Base-by-base conservation (phyloP, 2,113 vertebrate species). In the Calyptomena viridis region DNA sequence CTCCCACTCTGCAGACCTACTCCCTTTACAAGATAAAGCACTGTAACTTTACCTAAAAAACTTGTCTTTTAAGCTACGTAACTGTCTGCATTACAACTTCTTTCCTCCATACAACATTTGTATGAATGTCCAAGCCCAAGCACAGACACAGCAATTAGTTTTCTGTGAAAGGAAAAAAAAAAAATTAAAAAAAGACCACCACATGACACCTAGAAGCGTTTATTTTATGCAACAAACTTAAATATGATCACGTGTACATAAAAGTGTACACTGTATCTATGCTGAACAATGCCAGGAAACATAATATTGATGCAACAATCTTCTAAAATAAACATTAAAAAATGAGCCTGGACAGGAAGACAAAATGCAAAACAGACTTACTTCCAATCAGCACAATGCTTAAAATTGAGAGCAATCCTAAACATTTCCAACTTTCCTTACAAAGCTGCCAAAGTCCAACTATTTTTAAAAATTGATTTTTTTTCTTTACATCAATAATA, bases 181-280 rank as follows among this genome's bases (percentile, higher is more conserved):
- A 3, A 16, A 63, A 27, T 53, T 76, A 90, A 95, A 72, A 71
- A 75, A 97, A 95, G 95, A 97, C 97, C 50, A 93, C 96, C 96
- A 95, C 24, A 24, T 97, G 97, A 98, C 98, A 98, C 98, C 98
- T 99, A 98, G 97, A 99, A 98, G 98, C 98, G 97, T 99, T 99
- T 99, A 98, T 99, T 99, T 98, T 99, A 98, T 98, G 98, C 96
- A 98, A 98, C 98, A 98, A 98, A 98, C 95, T 98, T 98, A 98
- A 98, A 99, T 98, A 99, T 98, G 98, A 98, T 97, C 95, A 87
- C 84, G 98, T 98, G 97, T 97, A 98, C 98, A 96, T 98, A 97
- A 97, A 97, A 96, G 97, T 98, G 97, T 95, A 98, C 98, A 98
- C 98, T 72, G 95, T 91, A 97, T 95, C 98, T 98, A 98, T 97